Conservation (phyloP, 2,888 invertebrate species). For the Oligia latruncula region DNA sequence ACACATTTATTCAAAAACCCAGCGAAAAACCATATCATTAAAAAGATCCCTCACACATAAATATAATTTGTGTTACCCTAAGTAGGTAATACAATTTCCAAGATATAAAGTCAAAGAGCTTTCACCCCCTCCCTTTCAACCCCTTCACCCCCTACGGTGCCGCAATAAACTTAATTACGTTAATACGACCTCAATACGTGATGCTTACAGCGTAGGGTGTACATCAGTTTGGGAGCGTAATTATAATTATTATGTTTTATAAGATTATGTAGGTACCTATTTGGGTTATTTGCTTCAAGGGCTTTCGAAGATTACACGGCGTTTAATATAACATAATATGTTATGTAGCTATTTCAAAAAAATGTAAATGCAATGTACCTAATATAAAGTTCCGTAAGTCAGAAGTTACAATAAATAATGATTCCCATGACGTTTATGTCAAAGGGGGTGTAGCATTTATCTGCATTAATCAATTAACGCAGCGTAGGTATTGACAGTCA, state of each 20-base stretch:
- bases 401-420: background rate
- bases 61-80: constrained; percentile 73
- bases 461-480: background rate
- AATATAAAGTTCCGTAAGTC: background rate
- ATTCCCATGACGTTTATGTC: background rate
- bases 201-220: constrained; percentile 72
- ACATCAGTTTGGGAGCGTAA: constrained; percentile 35
- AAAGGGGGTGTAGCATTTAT: background rate
- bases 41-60: constrained; percentile 38
- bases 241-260: constrained; percentile 48
- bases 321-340: background rate
- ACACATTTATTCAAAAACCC: constrained; percentile 8
- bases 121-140: constrained; percentile 52
- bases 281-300: background rate
- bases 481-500: background rate
- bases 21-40: constrained; percentile 41
- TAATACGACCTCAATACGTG: constrained; percentile 85
- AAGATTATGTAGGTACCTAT: constrained; percentile 15
- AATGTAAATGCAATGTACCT: background rate
- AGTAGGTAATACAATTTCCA: constrained; percentile 84
- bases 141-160: constrained; percentile 65
- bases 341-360: background rate
- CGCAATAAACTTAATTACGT: constrained; percentile 88
- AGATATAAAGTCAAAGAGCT: constrained; percentile 85
- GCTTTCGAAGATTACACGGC: background rate